Evolutionary conservation across 2,888 invertebrate species (phyloP).

Genomic region (Apodemia duryi): DNA sequence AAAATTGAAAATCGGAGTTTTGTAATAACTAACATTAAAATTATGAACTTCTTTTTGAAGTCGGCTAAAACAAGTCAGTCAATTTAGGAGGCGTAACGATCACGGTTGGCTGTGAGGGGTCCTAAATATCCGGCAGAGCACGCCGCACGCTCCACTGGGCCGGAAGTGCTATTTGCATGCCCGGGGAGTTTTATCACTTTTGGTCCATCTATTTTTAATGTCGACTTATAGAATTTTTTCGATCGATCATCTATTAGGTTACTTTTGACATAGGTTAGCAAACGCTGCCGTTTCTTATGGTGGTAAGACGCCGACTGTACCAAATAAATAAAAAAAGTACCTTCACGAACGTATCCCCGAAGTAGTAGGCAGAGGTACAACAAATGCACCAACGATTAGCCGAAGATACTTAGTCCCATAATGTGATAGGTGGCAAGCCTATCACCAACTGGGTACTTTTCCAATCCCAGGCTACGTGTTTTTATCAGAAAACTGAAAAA

Average conservation of each 20-base stretch:
- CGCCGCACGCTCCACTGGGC: not conserved
- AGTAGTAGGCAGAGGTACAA: too few relatives aligned
- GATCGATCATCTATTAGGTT: not conserved
- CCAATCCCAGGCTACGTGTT: not conserved
- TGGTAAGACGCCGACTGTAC: not conserved
- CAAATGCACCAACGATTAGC: too few relatives aligned
- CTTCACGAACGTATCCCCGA: not conserved
- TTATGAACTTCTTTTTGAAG: not conserved
- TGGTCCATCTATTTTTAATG: constrained; percentile 4
- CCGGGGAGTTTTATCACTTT: constrained; percentile 8
- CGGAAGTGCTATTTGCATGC: not conserved
- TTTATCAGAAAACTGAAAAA: not conserved
- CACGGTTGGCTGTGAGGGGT: constrained; percentile 11
- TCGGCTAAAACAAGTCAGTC: constrained; percentile 1
- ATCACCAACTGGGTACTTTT: too few relatives aligned
- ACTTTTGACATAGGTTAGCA: too few relatives aligned
- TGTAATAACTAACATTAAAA: too few relatives aligned
- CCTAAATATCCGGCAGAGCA: constrained; percentile 1
- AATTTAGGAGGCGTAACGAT: constrained; percentile 10
- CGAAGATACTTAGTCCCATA: too few relatives aligned
- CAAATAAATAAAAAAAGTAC: not conserved
- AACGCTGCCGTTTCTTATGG: too few relatives aligned
- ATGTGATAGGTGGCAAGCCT: too few relatives aligned
- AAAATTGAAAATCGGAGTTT: too few relatives aligned
- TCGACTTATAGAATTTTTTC: not conserved